Evolutionary conservation across 2,113 vertebrate species (phyloP).

Genomic region (Pogona vitticeps): DNA sequence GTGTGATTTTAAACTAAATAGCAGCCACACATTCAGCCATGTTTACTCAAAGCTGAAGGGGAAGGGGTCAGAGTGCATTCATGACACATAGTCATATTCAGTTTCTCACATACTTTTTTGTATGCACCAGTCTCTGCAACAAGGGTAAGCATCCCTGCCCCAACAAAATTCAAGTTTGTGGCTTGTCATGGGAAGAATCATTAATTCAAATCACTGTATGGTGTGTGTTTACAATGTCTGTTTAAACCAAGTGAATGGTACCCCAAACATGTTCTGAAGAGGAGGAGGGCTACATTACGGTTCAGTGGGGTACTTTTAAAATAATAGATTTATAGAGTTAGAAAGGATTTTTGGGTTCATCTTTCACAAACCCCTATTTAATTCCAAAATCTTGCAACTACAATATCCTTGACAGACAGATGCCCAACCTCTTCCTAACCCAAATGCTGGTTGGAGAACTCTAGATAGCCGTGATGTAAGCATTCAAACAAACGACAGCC

Average conservation of each 20-base stretch:
- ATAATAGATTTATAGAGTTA: too few species aligned
- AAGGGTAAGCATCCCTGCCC: background rate
- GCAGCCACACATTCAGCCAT: background rate
- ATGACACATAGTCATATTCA: background rate
- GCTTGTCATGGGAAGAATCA: background rate
- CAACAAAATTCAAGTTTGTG: background rate
- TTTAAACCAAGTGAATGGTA: background rate
- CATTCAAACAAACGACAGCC: background rate
- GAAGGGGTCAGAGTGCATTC: background rate
- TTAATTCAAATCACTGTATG: background rate
- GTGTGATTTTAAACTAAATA: slow-evolving; percentile 29
- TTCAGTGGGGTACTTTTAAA: background rate
- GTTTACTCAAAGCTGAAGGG: background rate
- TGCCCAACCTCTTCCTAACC: background rate
- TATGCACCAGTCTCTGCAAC: background rate
- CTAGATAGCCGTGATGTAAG: too few species aligned
- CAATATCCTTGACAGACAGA: background rate
- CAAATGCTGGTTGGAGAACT: too few species aligned
- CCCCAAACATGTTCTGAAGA: background rate
- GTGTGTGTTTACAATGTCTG: background rate
- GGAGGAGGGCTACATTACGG: too few species aligned
- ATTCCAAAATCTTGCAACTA: background rate
- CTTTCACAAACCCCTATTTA: background rate
- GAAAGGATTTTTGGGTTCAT: background rate
- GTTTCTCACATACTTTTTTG: background rate